Base-by-base conservation (phyloP, 2,113 vertebrate genomes). In the Cynocephalus volans region DNA sequence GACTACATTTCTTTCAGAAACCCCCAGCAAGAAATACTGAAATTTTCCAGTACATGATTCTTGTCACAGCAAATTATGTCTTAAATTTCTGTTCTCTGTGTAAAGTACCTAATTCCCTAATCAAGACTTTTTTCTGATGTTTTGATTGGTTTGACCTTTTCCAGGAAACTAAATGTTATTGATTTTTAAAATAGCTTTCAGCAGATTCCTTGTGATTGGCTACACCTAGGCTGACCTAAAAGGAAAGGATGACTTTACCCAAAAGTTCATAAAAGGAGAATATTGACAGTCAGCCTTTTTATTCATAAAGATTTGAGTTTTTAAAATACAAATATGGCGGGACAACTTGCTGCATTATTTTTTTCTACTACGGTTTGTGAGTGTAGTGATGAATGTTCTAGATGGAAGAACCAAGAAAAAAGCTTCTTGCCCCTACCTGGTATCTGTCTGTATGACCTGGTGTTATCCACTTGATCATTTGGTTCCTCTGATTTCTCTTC, bases 81-180 rank as follows among this genome's bases (percentile, higher is more conserved):
- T 96, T 95, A 96, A 94, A 58, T 88, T 97, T 95, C 72, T 97
- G 31, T 93, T 94, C 91, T 88, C 77, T 85, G 23, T 83, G 89
- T 94, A 95, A 97, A 88, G 41, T 92, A 50, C 93, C 92, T 92
- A 90, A 79, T 48, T 97, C 60, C 17, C 90, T 96, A 96, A 93
- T 96, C 92, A 98, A 93, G 88, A 94, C 41, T 69, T 96, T 96
- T 89, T 92, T 80, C 64, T 95, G 52, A 64, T 88, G 60, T 73
- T 97, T 96, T 95, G 90, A 96, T 98, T 97, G 88, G 60, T 65
- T 54, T 98, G 90, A 96, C 65, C 97, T 97, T 98, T 97, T 92
- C 72, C 50, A 95, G 94, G 70, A 86, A 81, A 98, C 85, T 96
- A 92, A 96, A 94, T 88, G 88, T 90, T 97, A 96, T 70, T 94